Evolutionary conservation across 2,888 invertebrate genomes (phyloP).

Genomic region (Oscheius myriophilus): DNA sequence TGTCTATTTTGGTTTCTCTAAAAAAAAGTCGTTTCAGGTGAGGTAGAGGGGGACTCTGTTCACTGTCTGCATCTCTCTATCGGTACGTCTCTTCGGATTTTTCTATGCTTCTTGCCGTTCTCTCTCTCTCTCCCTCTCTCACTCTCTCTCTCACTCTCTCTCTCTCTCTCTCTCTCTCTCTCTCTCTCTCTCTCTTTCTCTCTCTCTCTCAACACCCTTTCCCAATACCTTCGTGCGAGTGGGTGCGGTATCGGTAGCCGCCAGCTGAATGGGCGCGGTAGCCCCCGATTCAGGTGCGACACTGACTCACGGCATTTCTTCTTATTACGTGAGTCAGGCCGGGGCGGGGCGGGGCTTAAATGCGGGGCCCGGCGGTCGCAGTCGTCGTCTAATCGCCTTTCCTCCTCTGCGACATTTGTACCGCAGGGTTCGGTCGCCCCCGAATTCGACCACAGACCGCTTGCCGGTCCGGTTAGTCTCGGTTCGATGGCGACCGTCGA

Average conservation of each 20-base stretch:
- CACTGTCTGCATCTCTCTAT: not conserved
- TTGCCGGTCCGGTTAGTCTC: slow-evolving; percentile 25
- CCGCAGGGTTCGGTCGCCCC: not conserved
- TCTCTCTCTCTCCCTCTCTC: too few relatives aligned
- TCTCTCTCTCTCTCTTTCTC: not conserved
- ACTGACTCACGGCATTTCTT: slow-evolving; percentile 9
- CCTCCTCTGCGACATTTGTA: slow-evolving; percentile 4
- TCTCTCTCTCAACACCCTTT: not conserved
- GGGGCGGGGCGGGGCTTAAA: slow-evolving; percentile 11
- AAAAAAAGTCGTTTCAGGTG: too few relatives aligned
- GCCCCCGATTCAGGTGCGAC: slow-evolving; percentile 15
- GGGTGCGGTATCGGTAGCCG: slow-evolving; percentile 3
- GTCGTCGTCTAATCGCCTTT: slow-evolving; percentile 19
- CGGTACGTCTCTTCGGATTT: too few relatives aligned
- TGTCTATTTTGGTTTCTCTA: too few relatives aligned
- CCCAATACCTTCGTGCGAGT: not conserved
- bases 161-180: not conserved
- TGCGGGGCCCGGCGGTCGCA: not conserved
- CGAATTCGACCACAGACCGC: not conserved
- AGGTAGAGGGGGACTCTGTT: not conserved
- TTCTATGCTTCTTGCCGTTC: too few relatives aligned
- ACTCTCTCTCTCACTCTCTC: too few relatives aligned
- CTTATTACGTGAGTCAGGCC: slow-evolving; percentile 27
- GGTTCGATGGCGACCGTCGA: slow-evolving; percentile 3
- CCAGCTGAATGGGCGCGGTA: not conserved